A percentile compares a stretch with the other conserved stretches of the same genome.
These are phyloP conservation scores for Microcebus griseorufus DNA, from an alignment of 2,113 vertebrate species.

Conservation along the genomic window DNA sequence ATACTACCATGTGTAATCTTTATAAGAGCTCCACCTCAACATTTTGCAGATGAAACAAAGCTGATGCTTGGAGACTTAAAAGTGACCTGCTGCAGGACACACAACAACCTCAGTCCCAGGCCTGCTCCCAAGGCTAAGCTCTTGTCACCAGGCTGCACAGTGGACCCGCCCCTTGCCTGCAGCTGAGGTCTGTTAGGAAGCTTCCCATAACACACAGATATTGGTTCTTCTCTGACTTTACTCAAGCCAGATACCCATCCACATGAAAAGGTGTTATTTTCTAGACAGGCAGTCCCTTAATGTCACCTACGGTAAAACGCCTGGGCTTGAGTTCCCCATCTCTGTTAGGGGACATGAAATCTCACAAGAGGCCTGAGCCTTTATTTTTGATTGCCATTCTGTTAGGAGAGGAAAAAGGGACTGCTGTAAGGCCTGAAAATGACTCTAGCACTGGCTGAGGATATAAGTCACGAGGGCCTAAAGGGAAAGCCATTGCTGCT, in stretches of 20 bases:
- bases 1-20: not conserved
- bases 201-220: rapidly evolving
- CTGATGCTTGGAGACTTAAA: not conserved
- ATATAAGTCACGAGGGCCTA: not conserved
- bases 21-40: not conserved
- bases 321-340: not conserved
- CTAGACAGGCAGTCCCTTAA: not conserved
- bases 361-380: not conserved
- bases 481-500: not conserved
- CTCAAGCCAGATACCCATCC: not conserved
- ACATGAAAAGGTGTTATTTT: not conserved
- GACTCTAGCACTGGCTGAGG: not conserved
- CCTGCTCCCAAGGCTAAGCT: not conserved
- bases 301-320: not conserved
- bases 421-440: not conserved
- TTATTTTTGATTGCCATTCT: not conserved
- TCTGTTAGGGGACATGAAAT: not conserved
- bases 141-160: too few relatives aligned
- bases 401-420: not conserved
- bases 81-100: not conserved
- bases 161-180: not conserved
- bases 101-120: not conserved
- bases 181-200: not conserved
- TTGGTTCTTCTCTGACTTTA: not conserved
- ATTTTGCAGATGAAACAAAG: not conserved